Conservation (phyloP, 1,140 invertebrate species). For the Papilio helenus region DNA sequence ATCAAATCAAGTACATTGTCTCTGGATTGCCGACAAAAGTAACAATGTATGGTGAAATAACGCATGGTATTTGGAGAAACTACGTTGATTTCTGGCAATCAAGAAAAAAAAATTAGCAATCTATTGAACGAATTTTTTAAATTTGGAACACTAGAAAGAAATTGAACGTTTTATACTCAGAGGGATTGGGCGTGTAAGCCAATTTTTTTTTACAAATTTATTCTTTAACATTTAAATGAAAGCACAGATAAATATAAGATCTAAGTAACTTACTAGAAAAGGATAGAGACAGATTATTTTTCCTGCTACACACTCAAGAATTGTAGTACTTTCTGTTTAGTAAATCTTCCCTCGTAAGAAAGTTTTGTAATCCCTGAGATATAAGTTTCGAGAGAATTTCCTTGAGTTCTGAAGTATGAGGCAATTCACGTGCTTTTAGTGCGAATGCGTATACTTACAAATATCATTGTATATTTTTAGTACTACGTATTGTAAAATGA, state of each 20-base stretch:
- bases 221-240: too few relatives aligned
- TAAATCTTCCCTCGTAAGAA: conserved; percentile 6
- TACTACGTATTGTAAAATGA: too few relatives aligned
- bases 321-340: not conserved
- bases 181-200: not conserved
- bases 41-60: not conserved
- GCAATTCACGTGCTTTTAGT: not conserved
- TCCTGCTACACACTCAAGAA: not conserved
- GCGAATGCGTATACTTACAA: not conserved
- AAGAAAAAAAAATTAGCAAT: not conserved
- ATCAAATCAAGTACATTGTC: not conserved
- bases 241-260: too few relatives aligned
- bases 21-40: not conserved
- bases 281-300: not conserved
- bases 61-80: too few relatives aligned
- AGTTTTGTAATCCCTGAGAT: conserved; percentile 9
- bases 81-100: too few relatives aligned
- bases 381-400: not conserved
- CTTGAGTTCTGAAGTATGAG: not conserved
- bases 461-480: too few relatives aligned
- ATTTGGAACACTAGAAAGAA: not conserved
- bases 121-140: not conserved
- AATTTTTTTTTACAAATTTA: not conserved
- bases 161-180: not conserved
- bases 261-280: not conserved